Conservation (phyloP, 2,888 invertebrate genomes). For the Sinohyriopsis cumingii region DNA sequence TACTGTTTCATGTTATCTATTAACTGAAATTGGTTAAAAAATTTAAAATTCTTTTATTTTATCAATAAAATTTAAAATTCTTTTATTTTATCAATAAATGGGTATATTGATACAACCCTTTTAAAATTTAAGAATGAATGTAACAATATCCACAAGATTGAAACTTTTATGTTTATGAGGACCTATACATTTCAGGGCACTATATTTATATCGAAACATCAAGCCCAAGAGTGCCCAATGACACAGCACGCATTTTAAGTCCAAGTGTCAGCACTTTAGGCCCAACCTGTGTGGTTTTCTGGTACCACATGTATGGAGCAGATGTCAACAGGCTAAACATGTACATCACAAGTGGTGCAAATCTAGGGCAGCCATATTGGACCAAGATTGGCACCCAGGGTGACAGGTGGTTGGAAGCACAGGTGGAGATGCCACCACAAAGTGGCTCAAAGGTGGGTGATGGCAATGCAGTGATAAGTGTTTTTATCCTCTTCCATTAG, state of each 20-base stretch:
- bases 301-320: constrained; percentile 70
- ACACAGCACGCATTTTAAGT: constrained; percentile 56
- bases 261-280: constrained; percentile 34
- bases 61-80: no score
- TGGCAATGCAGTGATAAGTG: not conserved
- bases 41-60: no score
- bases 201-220: constrained; percentile 65
- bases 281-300: constrained; percentile 62
- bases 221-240: constrained; percentile 28
- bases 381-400: constrained; percentile 49
- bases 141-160: no score
- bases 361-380: constrained; percentile 39
- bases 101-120: no score
- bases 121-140: no score
- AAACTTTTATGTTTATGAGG: no score
- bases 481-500: not conserved
- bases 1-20: no score
- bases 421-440: constrained; percentile 36
- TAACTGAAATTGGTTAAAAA: no score
- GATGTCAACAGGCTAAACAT: constrained; percentile 58
- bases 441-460: constrained; percentile 18
- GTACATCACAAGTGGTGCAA: constrained; percentile 35
- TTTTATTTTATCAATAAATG: no score
- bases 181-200: constrained; percentile 46
- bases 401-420: constrained; percentile 49